A percentile compares a stretch with the other conserved stretches of the same genome.
phyloP scores from a whole-genome alignment of 2,888 invertebrate species.

The Vannuccia rotundouncinata region DNA sequence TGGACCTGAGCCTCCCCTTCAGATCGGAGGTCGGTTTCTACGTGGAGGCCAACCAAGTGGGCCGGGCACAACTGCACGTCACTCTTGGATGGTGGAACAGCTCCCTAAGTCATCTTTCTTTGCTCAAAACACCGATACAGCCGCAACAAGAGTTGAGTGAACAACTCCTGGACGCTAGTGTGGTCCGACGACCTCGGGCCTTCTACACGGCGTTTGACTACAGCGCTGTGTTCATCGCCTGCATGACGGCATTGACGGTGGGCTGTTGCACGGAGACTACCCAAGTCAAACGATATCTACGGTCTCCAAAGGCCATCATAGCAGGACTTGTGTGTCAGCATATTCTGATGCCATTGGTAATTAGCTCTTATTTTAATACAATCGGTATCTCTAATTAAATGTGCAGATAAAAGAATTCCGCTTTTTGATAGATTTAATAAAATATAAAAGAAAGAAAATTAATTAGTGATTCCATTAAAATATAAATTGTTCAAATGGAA shows the following conservation, averaged over 20 bases:
- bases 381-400: too few species aligned
- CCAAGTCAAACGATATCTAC: conserved; percentile 48
- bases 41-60: conserved; percentile 38
- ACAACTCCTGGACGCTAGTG: conserved; percentile 36
- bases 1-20: not conserved
- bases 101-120: not conserved
- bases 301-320: conserved; percentile 49
- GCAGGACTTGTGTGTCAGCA: conserved; percentile 52
- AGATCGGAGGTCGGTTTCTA: conserved; percentile 5
- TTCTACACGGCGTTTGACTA: conserved; percentile 52
- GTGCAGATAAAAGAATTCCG: too few species aligned
- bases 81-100: conserved; percentile 28
- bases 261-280: conserved; percentile 51
- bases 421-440: too few species aligned
- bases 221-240: conserved; percentile 49
- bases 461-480: too few species aligned
- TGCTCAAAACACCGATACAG: not conserved
- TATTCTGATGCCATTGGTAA: conserved; percentile 52
- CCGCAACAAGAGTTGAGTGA: not conserved
- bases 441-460: too few species aligned
- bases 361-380: conserved; percentile 42
- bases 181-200: conserved; percentile 45
- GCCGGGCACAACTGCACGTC: conserved; percentile 23
- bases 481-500: too few species aligned
- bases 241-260: conserved; percentile 52